Evolutionary conservation across 2,888 invertebrate species (phyloP).

Genomic region (Campoplex capitator): DNA sequence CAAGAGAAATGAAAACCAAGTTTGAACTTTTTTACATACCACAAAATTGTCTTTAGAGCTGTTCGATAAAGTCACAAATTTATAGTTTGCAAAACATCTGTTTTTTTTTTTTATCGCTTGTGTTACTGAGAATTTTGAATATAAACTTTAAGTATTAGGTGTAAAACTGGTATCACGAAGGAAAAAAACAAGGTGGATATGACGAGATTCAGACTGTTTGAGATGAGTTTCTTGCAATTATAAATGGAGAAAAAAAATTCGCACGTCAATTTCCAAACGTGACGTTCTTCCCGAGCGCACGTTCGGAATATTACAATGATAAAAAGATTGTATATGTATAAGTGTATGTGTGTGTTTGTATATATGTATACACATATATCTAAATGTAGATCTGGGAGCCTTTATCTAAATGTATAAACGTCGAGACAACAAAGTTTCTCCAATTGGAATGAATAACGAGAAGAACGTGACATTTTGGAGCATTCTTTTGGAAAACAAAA

Average conservation of each 20-base stretch:
- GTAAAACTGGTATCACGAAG: not conserved
- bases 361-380: not conserved
- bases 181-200: not conserved
- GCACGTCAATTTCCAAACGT: conserved; percentile 72
- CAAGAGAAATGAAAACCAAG: not conserved
- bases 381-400: not conserved
- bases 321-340: conserved; percentile 1
- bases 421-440: not conserved
- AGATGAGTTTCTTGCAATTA: not conserved
- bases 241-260: conserved; percentile 48
- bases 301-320: conserved; percentile 31
- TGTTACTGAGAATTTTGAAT: not conserved
- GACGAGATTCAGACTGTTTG: not conserved
- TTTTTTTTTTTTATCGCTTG: not conserved
- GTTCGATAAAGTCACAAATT: not conserved
- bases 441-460: not conserved
- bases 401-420: conserved; percentile 3
- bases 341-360: not conserved
- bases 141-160: not conserved
- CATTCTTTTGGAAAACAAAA: conserved; percentile 8
- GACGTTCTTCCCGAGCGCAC: conserved; percentile 55
- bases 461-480: not conserved
- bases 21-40: not conserved
- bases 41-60: not conserved
- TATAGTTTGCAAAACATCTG: not conserved